phyloP scores from a whole-genome alignment of 2,113 vertebrate species.

The Hyperoodon ampullatus region DNA sequence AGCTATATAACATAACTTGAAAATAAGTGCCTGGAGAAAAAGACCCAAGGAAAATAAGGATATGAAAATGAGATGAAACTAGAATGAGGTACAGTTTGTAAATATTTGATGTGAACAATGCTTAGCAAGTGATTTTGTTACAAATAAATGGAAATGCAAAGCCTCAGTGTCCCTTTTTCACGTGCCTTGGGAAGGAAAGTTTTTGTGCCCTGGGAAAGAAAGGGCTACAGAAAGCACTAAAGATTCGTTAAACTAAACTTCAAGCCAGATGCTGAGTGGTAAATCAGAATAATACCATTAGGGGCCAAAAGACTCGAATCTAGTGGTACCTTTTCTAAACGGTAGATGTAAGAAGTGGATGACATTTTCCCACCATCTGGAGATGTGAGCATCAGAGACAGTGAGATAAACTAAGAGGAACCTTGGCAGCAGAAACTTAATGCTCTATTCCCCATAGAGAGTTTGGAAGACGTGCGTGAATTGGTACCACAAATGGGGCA shows the following conservation, averaged over 20 bases:
- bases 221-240: neutral
- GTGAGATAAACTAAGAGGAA: neutral
- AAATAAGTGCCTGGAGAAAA: neutral
- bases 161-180: neutral
- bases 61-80: neutral
- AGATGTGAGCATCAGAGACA: neutral
- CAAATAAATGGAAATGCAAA: neutral
- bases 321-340: neutral
- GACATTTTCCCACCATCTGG: neutral
- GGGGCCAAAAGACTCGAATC: neutral
- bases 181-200: neutral
- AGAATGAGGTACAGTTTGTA: neutral
- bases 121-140: neutral
- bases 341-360: neutral
- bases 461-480: neutral
- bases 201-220: neutral
- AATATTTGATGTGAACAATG: neutral
- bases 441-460: neutral
- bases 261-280: neutral
- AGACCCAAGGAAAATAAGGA: constrained; percentile 19
- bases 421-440: neutral
- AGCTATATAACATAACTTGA: neutral
- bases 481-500: neutral
- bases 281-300: neutral
- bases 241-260: neutral